Evolutionary conservation across 2,888 invertebrate genomes (phyloP).

Genomic region (Ichneumon xanthorius): DNA sequence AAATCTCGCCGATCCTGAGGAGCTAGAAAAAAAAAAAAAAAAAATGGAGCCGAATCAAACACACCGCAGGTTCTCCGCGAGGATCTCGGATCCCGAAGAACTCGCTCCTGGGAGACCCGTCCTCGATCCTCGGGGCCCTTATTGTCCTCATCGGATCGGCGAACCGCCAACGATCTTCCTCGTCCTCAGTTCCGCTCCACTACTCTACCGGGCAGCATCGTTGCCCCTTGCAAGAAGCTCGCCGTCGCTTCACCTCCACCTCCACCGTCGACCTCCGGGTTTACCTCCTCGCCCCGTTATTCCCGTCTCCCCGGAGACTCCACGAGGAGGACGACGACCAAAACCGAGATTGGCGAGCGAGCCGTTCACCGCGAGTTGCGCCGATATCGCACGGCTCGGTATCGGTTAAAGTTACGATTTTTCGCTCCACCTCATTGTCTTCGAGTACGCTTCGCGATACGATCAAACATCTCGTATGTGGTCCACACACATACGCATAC

Average conservation of each 20-base stretch:
- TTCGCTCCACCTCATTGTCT: not conserved
- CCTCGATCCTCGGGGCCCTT: slow-evolving; percentile 59
- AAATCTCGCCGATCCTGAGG: not conserved
- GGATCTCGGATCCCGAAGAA: not conserved
- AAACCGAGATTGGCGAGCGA: slow-evolving; percentile 6
- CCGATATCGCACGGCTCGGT: not conserved
- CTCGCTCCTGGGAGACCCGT: slow-evolving; percentile 30
- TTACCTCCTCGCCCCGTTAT: slow-evolving; percentile 65
- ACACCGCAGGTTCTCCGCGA: not conserved
- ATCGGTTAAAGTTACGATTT: not conserved
- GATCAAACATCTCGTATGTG: slow-evolving; percentile 31
- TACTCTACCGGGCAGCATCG: slow-evolving; percentile 79
- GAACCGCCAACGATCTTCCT: slow-evolving; percentile 69
- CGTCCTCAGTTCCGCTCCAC: slow-evolving; percentile 81
- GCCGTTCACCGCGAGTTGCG: slow-evolving; percentile 12
- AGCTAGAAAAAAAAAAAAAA: not conserved
- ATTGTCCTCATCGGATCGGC: slow-evolving; percentile 72
- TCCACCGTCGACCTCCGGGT: slow-evolving; percentile 6
- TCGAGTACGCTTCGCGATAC: not conserved
- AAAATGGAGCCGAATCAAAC: not conserved
- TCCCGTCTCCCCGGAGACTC: slow-evolving; percentile 46
- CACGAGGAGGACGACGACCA: slow-evolving; percentile 30
- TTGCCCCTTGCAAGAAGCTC: slow-evolving; percentile 52
- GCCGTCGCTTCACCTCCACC: slow-evolving; percentile 30
- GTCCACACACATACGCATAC: not conserved